These are phyloP conservation scores for Hydroisotoma schaefferi DNA, from an alignment of 2,888 invertebrate genomes.

Conservation along the genomic window DNA sequence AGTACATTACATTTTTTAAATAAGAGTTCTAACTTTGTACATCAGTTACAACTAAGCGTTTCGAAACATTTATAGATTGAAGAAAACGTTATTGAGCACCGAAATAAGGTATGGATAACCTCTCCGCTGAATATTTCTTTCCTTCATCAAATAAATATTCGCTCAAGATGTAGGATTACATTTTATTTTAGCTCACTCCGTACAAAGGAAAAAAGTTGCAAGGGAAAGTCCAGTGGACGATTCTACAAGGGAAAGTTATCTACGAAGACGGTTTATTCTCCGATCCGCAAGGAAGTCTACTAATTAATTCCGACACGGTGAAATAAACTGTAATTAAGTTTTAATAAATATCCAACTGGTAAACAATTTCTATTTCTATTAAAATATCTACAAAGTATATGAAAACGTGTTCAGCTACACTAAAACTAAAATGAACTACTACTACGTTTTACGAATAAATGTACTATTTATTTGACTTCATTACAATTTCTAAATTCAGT, in stretches of 20 bases:
- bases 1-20: slow-evolving; percentile 49
- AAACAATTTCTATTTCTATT: no score
- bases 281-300: slow-evolving; percentile 55
- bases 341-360: no score
- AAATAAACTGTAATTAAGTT: no score
- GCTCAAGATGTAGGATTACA: not conserved
- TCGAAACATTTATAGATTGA: slow-evolving; percentile 49
- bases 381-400: no score
- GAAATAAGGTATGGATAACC: slow-evolving; percentile 61
- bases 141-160: not conserved
- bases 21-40: no score
- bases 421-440: no score
- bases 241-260: slow-evolving; percentile 63
- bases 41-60: not conserved
- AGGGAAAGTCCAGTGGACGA: slow-evolving; percentile 64
- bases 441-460: no score
- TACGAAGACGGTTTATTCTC: slow-evolving; percentile 56
- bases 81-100: slow-evolving; percentile 61
- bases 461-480: no score
- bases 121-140: not conserved
- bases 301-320: no score
- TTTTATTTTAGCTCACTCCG: slow-evolving; percentile 59
- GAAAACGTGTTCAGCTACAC: no score
- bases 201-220: slow-evolving; percentile 61
- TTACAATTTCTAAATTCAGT: no score